Percentiles rank a stretch among this genome's conserved stretches.
Conservation (phyloP, 2,888 invertebrate species). For the Meandrusa payeni region DNA sequence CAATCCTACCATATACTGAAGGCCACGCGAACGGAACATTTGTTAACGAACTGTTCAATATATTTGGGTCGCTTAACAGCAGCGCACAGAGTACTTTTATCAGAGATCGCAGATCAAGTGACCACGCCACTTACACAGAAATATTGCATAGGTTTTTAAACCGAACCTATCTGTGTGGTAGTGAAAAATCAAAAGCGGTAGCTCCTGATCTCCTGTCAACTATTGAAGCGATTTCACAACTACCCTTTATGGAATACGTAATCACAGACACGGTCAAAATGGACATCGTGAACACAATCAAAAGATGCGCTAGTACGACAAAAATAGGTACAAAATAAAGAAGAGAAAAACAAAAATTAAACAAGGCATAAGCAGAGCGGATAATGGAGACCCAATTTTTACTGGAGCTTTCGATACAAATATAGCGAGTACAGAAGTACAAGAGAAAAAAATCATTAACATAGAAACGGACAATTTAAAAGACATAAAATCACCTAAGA, state of each 20-base stretch:
- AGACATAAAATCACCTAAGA: slow-evolving; percentile 4
- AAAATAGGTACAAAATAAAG: background rate
- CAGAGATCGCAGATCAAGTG: slow-evolving; percentile 2
- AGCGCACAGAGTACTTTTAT: too few species aligned
- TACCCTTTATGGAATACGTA: slow-evolving; percentile 3
- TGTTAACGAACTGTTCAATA: background rate
- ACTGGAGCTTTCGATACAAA: slow-evolving; percentile 4
- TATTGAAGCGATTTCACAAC: slow-evolving; percentile 6
- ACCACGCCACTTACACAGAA: background rate
- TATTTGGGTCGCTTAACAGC: too few species aligned
- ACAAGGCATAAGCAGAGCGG: too few species aligned
- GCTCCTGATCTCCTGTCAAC: slow-evolving; percentile 2
- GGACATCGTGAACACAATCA: background rate
- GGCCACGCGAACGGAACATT: background rate
- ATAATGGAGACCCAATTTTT: background rate
- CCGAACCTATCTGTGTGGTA: slow-evolving; percentile 7
- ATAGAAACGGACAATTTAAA: background rate
- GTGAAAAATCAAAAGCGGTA: background rate
- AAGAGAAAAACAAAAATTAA: slow-evolving; percentile 6
- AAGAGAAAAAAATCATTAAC: background rate
- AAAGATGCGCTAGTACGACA: slow-evolving; percentile 1
- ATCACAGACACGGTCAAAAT: slow-evolving; percentile 3
- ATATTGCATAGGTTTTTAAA: slow-evolving; percentile 1
- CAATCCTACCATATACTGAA: background rate
- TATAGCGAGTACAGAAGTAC: background rate